phyloP scores from a whole-genome alignment of 2,797 vertebrate species.

The Melanotaenia trifasciata region DNA sequence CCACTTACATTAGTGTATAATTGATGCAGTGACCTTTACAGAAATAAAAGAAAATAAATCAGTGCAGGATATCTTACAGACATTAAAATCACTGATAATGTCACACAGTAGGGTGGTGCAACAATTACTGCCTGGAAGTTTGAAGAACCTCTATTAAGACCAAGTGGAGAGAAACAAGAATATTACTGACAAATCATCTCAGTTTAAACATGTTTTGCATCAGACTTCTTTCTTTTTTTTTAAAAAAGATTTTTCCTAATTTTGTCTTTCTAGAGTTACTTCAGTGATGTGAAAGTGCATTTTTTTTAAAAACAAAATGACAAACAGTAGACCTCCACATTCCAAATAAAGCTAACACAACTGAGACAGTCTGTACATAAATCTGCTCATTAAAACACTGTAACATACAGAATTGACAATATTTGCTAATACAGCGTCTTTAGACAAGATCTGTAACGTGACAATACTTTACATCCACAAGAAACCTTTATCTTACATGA shows the following conservation, averaged over 20 bases:
- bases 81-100: conserved; percentile 32
- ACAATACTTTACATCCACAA: conserved; percentile 68
- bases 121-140: conserved; percentile 24
- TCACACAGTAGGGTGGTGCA: conserved; percentile 35
- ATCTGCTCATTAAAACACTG: conserved; percentile 53
- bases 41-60: conserved; percentile 53
- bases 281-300: conserved; percentile 32
- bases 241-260: conserved; percentile 14
- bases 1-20: conserved; percentile 69
- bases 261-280: conserved; percentile 34
- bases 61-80: conserved; percentile 29
- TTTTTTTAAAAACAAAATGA: conserved; percentile 49
- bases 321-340: conserved; percentile 61
- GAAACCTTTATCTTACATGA: conserved; percentile 57
- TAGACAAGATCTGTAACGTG: conserved; percentile 60
- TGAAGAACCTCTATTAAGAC: conserved; percentile 20
- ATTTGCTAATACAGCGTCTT: conserved; percentile 54
- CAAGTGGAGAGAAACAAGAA: conserved; percentile 15
- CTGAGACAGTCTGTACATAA: conserved; percentile 51
- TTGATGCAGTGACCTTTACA: conserved; percentile 66
- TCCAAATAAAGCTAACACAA: conserved; percentile 48
- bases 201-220: conserved; percentile 34
- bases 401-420: conserved; percentile 64
- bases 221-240: conserved; percentile 9
- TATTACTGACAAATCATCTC: conserved; percentile 33